phyloP scores from a whole-genome alignment of 2,888 invertebrate species.

The Eledona agricola region DNA sequence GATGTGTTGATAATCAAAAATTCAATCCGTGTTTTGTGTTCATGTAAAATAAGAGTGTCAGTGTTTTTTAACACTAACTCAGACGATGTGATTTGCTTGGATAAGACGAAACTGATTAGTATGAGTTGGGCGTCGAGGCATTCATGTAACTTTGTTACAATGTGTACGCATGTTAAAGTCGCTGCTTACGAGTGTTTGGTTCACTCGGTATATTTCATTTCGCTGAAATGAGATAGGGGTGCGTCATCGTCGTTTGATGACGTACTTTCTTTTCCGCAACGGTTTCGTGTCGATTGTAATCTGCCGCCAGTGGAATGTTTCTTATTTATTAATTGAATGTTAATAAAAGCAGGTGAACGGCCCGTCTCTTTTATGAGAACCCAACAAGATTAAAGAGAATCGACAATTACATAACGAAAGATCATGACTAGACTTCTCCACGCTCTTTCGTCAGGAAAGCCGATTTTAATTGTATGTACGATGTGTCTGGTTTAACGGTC shows the following conservation, averaged over 20 bases:
- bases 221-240: not conserved
- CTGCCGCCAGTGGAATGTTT: conserved; percentile 12
- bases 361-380: conserved; percentile 13
- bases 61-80: conserved; percentile 58
- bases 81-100: conserved; percentile 55
- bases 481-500: conserved; percentile 10
- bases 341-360: conserved; percentile 2
- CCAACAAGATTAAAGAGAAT: no score
- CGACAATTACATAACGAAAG: no score
- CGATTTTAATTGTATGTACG: conserved; percentile 8
- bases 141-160: conserved; percentile 40
- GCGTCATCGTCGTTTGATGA: conserved; percentile 17
- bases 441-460: conserved; percentile 6
- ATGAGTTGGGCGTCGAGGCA: conserved; percentile 48
- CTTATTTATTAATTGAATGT: conserved; percentile 8
- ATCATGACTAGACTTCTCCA: no score
- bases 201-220: conserved; percentile 16
- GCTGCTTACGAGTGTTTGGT: no score
- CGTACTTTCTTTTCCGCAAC: conserved; percentile 20
- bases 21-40: conserved; percentile 54
- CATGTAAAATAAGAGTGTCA: conserved; percentile 59
- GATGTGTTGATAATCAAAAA: conserved; percentile 53
- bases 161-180: conserved; percentile 35
- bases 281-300: conserved; percentile 13
- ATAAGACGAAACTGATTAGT: conserved; percentile 53